Evolutionary conservation across 2,888 invertebrate species (phyloP).

Genomic region (Aphodius sticticus): DNA sequence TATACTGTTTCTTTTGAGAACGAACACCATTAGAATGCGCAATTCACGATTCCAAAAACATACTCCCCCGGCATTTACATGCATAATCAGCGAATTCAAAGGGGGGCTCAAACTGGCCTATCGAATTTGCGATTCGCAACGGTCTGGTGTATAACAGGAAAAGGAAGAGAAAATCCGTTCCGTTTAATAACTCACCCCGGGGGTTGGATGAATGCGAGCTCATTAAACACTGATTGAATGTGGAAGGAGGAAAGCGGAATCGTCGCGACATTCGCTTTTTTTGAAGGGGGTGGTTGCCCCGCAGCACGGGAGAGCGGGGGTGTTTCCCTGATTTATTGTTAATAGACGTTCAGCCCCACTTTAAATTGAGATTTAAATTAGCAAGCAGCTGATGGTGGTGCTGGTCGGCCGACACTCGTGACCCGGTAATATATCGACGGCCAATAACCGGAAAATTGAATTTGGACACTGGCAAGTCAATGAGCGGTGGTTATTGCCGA

Average conservation of each 20-base stretch:
- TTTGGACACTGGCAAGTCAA: conserved; percentile 47
- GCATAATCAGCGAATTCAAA: neutral
- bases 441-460: conserved; percentile 63
- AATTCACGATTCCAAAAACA: conserved; percentile 8
- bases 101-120: neutral
- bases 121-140: neutral
- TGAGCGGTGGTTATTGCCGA: conserved; percentile 24
- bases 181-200: conserved; percentile 14
- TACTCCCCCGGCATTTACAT: conserved; percentile 20
- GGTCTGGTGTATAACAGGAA: conserved; percentile 12
- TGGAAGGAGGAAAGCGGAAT: conserved; percentile 13
- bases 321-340: conserved; percentile 60
- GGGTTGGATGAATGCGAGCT: conserved; percentile 15
- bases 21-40: neutral
- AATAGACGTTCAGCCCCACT: conserved; percentile 59
- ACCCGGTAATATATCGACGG: conserved; percentile 48
- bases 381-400: conserved; percentile 53
- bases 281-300: neutral
- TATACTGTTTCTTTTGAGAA: neutral
- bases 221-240: conserved; percentile 19
- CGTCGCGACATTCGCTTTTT: conserved; percentile 10
- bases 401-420: conserved; percentile 41
- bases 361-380: conserved; percentile 62
- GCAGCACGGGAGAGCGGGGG: conserved; percentile 46
- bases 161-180: conserved; percentile 23